Percentiles rank a stretch among this genome's conserved stretches.
These are phyloP conservation scores for Ranitomeya imitator DNA, from an alignment of 2,113 vertebrate species.

Conservation along the genomic window DNA sequence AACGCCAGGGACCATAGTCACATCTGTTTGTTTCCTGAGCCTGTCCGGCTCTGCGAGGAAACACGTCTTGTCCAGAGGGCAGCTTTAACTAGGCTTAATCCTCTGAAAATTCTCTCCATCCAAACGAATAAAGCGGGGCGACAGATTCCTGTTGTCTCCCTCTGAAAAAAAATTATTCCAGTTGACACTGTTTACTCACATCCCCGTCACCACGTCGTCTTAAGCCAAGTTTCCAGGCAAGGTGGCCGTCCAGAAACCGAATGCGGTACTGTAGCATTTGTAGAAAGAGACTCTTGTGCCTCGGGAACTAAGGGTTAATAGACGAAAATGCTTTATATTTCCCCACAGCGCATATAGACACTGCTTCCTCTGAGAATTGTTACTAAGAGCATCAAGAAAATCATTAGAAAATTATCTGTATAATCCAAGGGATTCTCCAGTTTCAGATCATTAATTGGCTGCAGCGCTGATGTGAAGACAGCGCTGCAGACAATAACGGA, in stretches of 20 bases:
- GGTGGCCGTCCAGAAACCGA: constrained; percentile 60
- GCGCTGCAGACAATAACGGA: too few species aligned
- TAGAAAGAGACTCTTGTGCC: background rate
- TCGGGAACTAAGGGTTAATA: background rate
- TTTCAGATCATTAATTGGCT: background rate
- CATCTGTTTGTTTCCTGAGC: constrained; percentile 82
- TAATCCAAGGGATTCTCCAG: too few species aligned
- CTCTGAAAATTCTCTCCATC: constrained; percentile 71
- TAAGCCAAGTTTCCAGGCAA: constrained; percentile 76
- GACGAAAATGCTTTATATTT: background rate
- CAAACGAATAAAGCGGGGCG: constrained; percentile 69
- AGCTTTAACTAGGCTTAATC: constrained; percentile 74
- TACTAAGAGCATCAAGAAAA: too few species aligned
- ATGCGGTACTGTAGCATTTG: background rate
- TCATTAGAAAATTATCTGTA: too few species aligned
- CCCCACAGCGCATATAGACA: background rate
- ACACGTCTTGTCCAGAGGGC: constrained; percentile 77
- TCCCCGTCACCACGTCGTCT: constrained; percentile 75
- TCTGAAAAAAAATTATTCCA: constrained; percentile 70
- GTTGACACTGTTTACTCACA: constrained; percentile 75
- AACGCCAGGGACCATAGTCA: constrained; percentile 85
- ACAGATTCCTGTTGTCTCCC: constrained; percentile 76
- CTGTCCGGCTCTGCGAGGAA: constrained; percentile 73
- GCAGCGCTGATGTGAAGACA: background rate
- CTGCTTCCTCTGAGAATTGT: background rate